Evolutionary conservation across 2,888 invertebrate genomes (phyloP).

Genomic region (Drosophila infuscata): DNA sequence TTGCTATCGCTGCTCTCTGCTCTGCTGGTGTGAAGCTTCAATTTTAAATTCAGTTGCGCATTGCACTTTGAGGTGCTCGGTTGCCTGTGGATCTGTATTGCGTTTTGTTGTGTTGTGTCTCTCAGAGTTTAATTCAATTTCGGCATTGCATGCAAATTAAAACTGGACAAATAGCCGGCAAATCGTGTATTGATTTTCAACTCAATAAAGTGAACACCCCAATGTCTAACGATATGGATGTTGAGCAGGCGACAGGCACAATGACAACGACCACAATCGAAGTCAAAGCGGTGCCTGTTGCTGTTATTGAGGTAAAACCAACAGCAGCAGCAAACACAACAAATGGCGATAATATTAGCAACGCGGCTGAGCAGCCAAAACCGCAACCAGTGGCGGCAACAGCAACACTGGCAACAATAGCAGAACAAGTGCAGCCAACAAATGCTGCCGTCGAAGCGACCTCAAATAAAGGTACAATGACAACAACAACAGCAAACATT

Average conservation of each 20-base stretch:
- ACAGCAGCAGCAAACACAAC: conserved; percentile 24
- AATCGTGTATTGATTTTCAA: conserved; percentile 52
- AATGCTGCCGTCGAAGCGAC: conserved; percentile 35
- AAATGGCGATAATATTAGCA: conserved; percentile 65
- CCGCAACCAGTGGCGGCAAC: conserved; percentile 50
- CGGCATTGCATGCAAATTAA: conserved; percentile 44
- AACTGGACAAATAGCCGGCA: conserved; percentile 20
- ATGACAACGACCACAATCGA: conserved; percentile 50
- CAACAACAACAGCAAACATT: conserved; percentile 22
- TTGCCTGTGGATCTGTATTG: conserved; percentile 29
- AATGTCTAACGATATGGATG: conserved; percentile 69
- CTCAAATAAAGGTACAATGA: conserved; percentile 62
- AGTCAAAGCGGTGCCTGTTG: conserved; percentile 54
- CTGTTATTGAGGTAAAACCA: conserved; percentile 36
- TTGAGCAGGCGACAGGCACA: conserved; percentile 66
- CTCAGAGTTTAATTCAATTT: conserved; percentile 5
- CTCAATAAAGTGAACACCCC: conserved; percentile 1
- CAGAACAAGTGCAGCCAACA: conserved; percentile 67
- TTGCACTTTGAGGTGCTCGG: conserved; percentile 73
- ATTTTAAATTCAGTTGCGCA: conserved; percentile 75
- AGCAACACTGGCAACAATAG: conserved; percentile 43
- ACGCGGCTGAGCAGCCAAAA: conserved; percentile 29
- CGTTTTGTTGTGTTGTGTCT: conserved; percentile 11
- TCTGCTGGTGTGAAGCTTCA: conserved; percentile 29
- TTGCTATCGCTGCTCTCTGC: conserved; percentile 44